Base-by-base conservation (phyloP, 2,888 invertebrate species). In the Herminia tarsipennalis region DNA sequence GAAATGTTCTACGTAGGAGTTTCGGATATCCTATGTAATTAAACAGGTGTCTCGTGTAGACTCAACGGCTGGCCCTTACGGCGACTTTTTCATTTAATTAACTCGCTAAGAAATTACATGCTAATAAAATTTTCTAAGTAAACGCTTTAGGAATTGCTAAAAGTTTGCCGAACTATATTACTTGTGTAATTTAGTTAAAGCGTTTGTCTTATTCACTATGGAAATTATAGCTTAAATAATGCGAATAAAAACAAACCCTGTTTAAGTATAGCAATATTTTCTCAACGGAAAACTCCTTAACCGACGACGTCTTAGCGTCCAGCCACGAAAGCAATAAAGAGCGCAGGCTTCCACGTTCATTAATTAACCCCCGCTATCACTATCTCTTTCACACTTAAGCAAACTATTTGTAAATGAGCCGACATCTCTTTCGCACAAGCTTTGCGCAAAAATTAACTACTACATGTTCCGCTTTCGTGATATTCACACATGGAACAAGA, bases 361-460 rank as follows among this genome's bases (percentile, higher is more conserved):
- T 92, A 92, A 92, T 92, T 92, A 92, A 91, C 91, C 86, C 86
- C 86, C 78, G 70, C 74, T 78, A 68, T 66, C 56, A 44, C 82
- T 72, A 48, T 91, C 92, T 67, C 86, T 40, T 77, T 92, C 83
- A 52, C 79, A 82, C 92, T 73, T 72, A 61, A 63, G 64, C 65
- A 80, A 83, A 85, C 83, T 82, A 86, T 83, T 86, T 83, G 84
- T 90, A 92, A 92, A 92, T 92, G 90, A 92, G 87, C 73, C 63
- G 51, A 68, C 77, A 66, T 91, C 92, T 86, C 88, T 52, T 78
- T 92, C 83, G 44, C 84, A 71, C 90, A 62, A 83, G 89, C 90
- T 91, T 92, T 92, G 92, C 92, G 92, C 92, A 92, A 92, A 92
- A 92, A 92, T 92, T 92, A 92, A 92, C 89, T 85, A 87, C 89